These are phyloP conservation scores for Pogonus chalceus DNA, from an alignment of 1,140 invertebrate species.

Conservation along the genomic window DNA sequence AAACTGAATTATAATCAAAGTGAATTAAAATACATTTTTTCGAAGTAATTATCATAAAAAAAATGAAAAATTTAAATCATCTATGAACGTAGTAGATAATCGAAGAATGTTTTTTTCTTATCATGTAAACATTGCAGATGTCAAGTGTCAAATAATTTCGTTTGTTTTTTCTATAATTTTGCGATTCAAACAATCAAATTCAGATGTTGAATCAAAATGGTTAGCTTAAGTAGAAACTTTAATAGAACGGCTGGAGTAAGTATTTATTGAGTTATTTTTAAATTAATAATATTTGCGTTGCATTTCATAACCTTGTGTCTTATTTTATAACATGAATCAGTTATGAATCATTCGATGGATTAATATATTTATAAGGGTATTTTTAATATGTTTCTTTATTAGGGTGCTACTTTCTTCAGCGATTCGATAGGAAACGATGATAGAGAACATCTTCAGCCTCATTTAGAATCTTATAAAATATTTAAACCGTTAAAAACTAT, in stretches of 20 bases:
- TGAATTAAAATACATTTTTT: too few species aligned
- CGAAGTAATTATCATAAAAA: too few species aligned
- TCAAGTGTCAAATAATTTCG: not conserved
- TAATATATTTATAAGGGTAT: conserved; percentile 9
- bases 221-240: conserved; percentile 31
- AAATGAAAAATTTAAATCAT: too few species aligned
- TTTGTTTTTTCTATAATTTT: not conserved
- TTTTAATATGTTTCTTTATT: conserved; percentile 15
- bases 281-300: conserved; percentile 7
- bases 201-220: conserved; percentile 22
- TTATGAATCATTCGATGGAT: too few species aligned
- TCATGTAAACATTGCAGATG: conserved; percentile 12
- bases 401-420: conserved; percentile 47
- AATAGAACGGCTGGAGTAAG: conserved; percentile 33
- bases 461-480: conserved; percentile 38
- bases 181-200: not conserved
- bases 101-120: too few species aligned
- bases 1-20: too few species aligned
- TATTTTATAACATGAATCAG: conserved; percentile 7
- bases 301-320: conserved; percentile 4
- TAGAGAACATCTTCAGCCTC: conserved; percentile 39
- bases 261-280: conserved; percentile 14
- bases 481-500: conserved; percentile 43
- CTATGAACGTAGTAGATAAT: too few species aligned
- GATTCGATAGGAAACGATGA: conserved; percentile 44